These are phyloP conservation scores for Barypeithes pellucidus DNA, from an alignment of 2,888 invertebrate species.

Conservation along the genomic window DNA sequence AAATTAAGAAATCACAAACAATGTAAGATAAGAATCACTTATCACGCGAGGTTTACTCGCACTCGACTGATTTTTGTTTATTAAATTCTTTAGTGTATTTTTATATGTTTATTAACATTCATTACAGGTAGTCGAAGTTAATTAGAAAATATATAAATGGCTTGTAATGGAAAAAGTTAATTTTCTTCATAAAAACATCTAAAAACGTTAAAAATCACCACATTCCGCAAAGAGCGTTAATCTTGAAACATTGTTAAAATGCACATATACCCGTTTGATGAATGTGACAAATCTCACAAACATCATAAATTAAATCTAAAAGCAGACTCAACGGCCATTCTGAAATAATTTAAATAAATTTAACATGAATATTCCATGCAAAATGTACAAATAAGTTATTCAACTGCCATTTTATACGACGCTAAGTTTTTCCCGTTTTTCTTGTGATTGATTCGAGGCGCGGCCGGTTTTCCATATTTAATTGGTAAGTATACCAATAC, in stretches of 20 bases:
- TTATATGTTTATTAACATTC: too few species aligned
- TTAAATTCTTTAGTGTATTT: too few species aligned
- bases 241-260: constrained; percentile 27
- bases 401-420: constrained; percentile 26
- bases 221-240: constrained; percentile 16
- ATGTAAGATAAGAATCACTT: too few species aligned
- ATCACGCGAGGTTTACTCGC: too few species aligned
- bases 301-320: constrained; percentile 55
- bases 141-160: too few species aligned
- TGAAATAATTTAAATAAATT: constrained; percentile 55
- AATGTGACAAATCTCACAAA: constrained; percentile 57
- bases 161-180: neutral
- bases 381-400: constrained; percentile 34
- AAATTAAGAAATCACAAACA: too few species aligned
- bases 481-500: constrained; percentile 36
- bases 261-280: constrained; percentile 46
- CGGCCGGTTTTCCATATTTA: constrained; percentile 46
- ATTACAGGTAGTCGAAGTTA: too few species aligned
- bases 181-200: neutral
- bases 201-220: constrained; percentile 6
- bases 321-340: constrained; percentile 52
- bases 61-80: too few species aligned
- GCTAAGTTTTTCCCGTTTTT: constrained; percentile 34
- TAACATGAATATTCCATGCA: constrained; percentile 18
- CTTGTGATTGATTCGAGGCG: constrained; percentile 35